Percentiles rank a stretch among this genome's conserved stretches.
These are phyloP conservation scores for Gymnosoma rotundatum DNA, from an alignment of 2,888 invertebrate species.

Conservation along the genomic window DNA sequence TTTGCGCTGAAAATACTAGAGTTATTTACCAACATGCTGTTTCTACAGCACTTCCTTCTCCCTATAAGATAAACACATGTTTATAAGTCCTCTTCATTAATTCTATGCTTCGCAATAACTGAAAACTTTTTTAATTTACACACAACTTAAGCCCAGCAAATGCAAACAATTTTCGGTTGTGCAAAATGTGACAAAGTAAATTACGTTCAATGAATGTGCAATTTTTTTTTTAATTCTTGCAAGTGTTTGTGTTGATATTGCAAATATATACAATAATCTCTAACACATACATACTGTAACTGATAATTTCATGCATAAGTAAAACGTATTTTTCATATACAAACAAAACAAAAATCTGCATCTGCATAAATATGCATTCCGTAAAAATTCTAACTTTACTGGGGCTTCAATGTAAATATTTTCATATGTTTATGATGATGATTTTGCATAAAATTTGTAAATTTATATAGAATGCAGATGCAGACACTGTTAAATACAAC, in stretches of 20 bases:
- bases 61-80: too few species aligned
- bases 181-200: constrained; percentile 10
- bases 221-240: background rate
- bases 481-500: too few species aligned
- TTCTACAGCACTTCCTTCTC: too few species aligned
- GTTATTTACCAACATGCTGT: too few species aligned
- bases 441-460: constrained; percentile 7
- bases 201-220: constrained; percentile 5
- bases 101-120: too few species aligned
- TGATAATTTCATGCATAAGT: too few species aligned
- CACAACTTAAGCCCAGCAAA: background rate
- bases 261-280: background rate
- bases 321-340: too few species aligned
- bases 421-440: background rate
- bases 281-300: background rate
- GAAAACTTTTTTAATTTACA: too few species aligned
- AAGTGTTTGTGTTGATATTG: too few species aligned
- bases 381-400: constrained; percentile 10
- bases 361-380: constrained; percentile 21
- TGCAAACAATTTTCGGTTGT: background rate
- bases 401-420: background rate
- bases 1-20: too few species aligned
- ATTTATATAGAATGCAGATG: background rate
- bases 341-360: background rate
- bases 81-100: too few species aligned